Percentiles rank a stretch among this genome's conserved stretches.
Conservation (phyloP, 2,888 invertebrate genomes). For the Noctuana brunneofusca region DNA sequence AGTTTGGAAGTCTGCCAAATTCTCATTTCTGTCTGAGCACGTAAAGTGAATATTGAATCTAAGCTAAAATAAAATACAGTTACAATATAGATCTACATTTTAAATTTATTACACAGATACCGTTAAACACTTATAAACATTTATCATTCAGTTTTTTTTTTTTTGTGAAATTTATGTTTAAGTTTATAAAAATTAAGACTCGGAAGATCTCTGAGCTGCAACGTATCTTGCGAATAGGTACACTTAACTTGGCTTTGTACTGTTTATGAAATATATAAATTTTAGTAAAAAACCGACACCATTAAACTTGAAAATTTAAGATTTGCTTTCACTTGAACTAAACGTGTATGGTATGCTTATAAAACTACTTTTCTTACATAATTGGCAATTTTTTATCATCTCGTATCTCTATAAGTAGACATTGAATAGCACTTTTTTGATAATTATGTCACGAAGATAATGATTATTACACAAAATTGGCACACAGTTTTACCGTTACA, state of each 20-base stretch:
- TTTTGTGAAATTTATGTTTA: background rate
- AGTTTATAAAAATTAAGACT: background rate
- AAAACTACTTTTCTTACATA: conserved; percentile 19
- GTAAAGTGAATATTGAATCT: background rate
- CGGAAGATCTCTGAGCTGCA: background rate
- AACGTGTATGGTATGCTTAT: conserved; percentile 4
- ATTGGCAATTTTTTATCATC: conserved; percentile 23
- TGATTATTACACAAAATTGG: conserved; percentile 30
- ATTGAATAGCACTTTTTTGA: conserved; percentile 14
- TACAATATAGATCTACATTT: too few species aligned
- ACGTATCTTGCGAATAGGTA: background rate
- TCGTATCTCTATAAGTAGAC: conserved; percentile 26
- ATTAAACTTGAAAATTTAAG: background rate
- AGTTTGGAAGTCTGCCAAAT: conserved; percentile 24
- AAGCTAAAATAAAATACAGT: background rate
- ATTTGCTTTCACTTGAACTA: conserved; percentile 9
- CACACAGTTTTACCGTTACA: conserved; percentile 18
- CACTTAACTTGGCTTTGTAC: background rate
- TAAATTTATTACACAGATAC: too few species aligned
- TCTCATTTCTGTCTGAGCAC: background rate
- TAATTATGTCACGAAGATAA: conserved; percentile 23
- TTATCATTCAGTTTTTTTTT: too few species aligned
- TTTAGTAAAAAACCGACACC: background rate
- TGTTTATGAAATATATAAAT: background rate
- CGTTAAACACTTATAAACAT: too few species aligned